Base-by-base conservation (phyloP, 2,888 invertebrate genomes). In the Hololepta plana region DNA sequence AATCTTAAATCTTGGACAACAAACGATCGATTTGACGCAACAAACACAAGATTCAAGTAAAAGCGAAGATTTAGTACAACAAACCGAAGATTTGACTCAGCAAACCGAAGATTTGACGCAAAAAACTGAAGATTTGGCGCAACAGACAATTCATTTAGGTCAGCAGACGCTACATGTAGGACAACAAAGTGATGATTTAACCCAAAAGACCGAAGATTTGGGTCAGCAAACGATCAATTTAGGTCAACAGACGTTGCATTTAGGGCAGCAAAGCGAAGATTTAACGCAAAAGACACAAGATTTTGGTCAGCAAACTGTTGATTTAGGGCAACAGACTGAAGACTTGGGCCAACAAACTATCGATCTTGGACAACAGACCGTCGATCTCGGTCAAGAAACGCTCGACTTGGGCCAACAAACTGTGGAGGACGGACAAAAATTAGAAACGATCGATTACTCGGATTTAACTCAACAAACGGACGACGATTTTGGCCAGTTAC, bases 91-190 rank as follows among this genome's bases (percentile, higher is more conserved):
- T 28, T 12, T 24, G 27, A 26, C 19, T 6, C 37, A 39, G 34
- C 32, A 36, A 27, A 30, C 34, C 16, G 40, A 36, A 23, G 35
- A 40, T 30, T 40, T 44, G 25, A 37, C 27, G 9, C 40, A 42
- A n/a, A 38, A 41, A 32, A 31, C 24, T 24, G 34, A 37, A 27
- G 37, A 36, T 24, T 28, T 36, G 10, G 29, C 35, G 13, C 42
- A 46, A 38, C 34, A 36, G 32, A 27, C 32, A 14, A 35, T 35
- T 14, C 23, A 33, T 22, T 26, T n/a, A n/a, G n/a, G n/a, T n/a
- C n/a, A n/a, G 31, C 23, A 28, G 28, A 30, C 12, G 13, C 24
- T 28, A 20, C 23, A 31, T 9, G 27, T 27, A 9, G n/a, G n/a
- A n/a, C n/a, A n/a, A n/a, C 26, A 31, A 19, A 23, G 31, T 19